Percentiles rank a stretch among this genome's conserved stretches.
phyloP scores from a whole-genome alignment of 1,140 invertebrate genomes.

The Zaprionus capensis region DNA sequence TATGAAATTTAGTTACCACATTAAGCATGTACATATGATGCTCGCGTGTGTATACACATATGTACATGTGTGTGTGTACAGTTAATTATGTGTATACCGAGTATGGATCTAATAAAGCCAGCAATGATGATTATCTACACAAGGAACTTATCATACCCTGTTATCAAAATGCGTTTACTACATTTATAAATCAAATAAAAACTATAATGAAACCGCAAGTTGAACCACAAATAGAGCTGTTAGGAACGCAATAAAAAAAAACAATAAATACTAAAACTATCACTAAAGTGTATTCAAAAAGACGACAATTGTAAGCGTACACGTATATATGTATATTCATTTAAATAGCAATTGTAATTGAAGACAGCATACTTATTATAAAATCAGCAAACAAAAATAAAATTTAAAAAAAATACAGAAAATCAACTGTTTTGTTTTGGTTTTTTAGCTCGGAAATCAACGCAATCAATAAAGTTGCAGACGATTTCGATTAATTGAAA shows the following conservation, averaged over 20 bases:
- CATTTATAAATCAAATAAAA: slow-evolving; percentile 72
- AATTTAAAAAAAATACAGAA: slow-evolving; percentile 22
- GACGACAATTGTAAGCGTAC: slow-evolving; percentile 55
- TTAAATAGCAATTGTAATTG: slow-evolving; percentile 79
- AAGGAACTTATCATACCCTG: slow-evolving; percentile 64
- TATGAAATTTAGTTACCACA: slow-evolving; percentile 71
- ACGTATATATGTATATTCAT: slow-evolving; percentile 56
- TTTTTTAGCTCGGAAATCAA: slow-evolving; percentile 36
- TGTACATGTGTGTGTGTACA: slow-evolving; percentile 53
- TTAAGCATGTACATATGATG: slow-evolving; percentile 52
- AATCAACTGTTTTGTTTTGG: slow-evolving; percentile 27
- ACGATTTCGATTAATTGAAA: slow-evolving; percentile 64
- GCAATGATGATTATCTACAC: slow-evolving; percentile 50
- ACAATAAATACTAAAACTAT: slow-evolving; percentile 31
- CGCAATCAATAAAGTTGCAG: slow-evolving; percentile 55
- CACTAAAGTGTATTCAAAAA: slow-evolving; percentile 67
- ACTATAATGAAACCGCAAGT: slow-evolving; percentile 20
- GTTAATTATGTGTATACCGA: slow-evolving; percentile 15
- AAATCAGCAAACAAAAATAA: slow-evolving; percentile 47
- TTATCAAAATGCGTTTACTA: slow-evolving; percentile 82
- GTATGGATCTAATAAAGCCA: slow-evolving; percentile 40
- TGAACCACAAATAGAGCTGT: slow-evolving; percentile 32
- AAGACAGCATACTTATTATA: slow-evolving; percentile 54
- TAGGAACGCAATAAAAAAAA: slow-evolving; percentile 17
- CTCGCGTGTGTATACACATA: not conserved